phyloP scores from a whole-genome alignment of 2,888 invertebrate genomes.

The Lutraria lutraria region DNA sequence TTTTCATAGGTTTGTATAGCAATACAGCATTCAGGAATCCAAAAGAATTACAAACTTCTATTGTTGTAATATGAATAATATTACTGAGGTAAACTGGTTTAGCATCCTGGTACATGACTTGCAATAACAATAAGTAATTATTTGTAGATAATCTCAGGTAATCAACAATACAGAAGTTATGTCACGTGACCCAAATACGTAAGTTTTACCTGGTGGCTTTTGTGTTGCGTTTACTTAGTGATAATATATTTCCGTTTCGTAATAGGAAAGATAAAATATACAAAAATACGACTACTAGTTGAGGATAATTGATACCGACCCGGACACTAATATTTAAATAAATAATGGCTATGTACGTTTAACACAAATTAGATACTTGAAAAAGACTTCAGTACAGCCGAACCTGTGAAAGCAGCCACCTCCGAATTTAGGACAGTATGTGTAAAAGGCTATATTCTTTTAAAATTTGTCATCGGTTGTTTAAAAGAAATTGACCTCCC shows the following conservation, averaged over 20 bases:
- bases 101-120: neutral
- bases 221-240: neutral
- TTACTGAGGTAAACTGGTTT: neutral
- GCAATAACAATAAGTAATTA: neutral
- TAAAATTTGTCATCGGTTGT: too few relatives aligned
- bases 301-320: neutral
- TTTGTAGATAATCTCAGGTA: neutral
- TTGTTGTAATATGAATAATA: neutral
- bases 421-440: too few relatives aligned
- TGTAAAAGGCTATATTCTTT: too few relatives aligned
- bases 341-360: neutral
- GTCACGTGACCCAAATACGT: neutral
- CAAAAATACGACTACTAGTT: neutral
- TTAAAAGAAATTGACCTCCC: too few relatives aligned
- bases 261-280: neutral
- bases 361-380: too few relatives aligned
- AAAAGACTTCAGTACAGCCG: too few relatives aligned
- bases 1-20: neutral
- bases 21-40: neutral
- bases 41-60: neutral
- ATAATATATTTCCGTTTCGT: neutral
- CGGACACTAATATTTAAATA: neutral
- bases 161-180: neutral
- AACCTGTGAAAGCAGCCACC: too few relatives aligned
- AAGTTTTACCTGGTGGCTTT: neutral